Conservation (phyloP, 1,140 invertebrate species). For the Gyrodactylus bullatarudis region DNA sequence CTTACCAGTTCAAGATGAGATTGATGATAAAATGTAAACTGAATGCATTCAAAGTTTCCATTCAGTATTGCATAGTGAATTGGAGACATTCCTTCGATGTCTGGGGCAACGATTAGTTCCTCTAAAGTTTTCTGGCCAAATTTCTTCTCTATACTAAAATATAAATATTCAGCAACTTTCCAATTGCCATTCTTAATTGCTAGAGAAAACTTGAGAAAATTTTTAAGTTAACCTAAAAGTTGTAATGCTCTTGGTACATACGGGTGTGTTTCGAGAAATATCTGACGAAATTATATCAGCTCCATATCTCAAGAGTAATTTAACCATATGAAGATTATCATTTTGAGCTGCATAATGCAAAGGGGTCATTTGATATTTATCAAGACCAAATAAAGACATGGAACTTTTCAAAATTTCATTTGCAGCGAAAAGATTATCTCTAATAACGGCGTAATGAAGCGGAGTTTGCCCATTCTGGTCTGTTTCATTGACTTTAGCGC, state of each 20-base stretch:
- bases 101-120: not conserved
- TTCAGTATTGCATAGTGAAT: not conserved
- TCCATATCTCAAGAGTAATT: not conserved
- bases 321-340: not conserved
- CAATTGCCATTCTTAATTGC: not conserved
- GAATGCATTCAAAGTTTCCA: not conserved
- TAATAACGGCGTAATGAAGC: constrained; percentile 15
- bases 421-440: constrained; percentile 10
- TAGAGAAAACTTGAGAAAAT: not conserved
- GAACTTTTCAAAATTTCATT: not conserved
- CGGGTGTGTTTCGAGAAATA: not conserved
- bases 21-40: not conserved
- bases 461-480: constrained; percentile 14
- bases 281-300: not conserved
- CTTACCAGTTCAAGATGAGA: not conserved
- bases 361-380: not conserved
- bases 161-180: not conserved
- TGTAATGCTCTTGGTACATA: not conserved
- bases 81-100: not conserved
- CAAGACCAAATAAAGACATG: not conserved
- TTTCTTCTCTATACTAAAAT: not conserved
- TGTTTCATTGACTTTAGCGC: constrained; percentile 12
- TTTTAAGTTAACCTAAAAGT: not conserved
- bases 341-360: not conserved
- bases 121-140: not conserved